Base-by-base conservation (phyloP, 2,888 invertebrate genomes). In the Dusona sp. region DNA sequence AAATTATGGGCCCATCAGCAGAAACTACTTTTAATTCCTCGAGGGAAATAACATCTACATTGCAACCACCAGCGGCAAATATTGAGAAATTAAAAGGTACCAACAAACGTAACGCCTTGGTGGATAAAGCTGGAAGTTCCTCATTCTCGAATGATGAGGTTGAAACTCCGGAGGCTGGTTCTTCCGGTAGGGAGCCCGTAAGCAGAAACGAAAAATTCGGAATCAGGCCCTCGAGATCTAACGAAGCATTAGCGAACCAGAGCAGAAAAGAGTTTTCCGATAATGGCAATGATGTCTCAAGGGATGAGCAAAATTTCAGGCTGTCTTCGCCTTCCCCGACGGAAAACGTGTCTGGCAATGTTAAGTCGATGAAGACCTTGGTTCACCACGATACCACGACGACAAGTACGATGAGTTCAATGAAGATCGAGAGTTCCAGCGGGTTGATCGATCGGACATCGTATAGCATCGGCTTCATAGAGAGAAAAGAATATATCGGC, bases 391-490 rank as follows among this genome's bases (percentile, higher is more conserved):
- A 36, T 64, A 25, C 11, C 8, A 57, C 67, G 16, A 38, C 64
- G 54, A 68, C 57, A 45, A 75, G 68, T 73, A 45, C 75, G 64
- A 79, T 54, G 65, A 75, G 81, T 79, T 75, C 86, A 25, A 81
- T 42, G 54, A 84, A 81, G 78, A 84, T 75, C 75, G 84, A 84
- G 79, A 82, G 79, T 54, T 38, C 16, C 36, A n/a, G 38, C 4
- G 13, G 22, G 29, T 48, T 81, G 36, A 79, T 82, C 38, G 83
- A 74, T 68, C 45, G 54, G 9, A n/a, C 70, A 16, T 61, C 33
- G 36, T 13, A 75, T 36, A 29, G 48, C 25, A 73, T 70, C 13
- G 68, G 33, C 68, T 68, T n/a, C 45, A 3, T 74, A 45, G 48
- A 19, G 19, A 67, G 25, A 61, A 68, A 78, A 38, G 48, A 36